These are phyloP conservation scores for Muscina levida DNA, from an alignment of 2,888 invertebrate species.

Conservation along the genomic window DNA sequence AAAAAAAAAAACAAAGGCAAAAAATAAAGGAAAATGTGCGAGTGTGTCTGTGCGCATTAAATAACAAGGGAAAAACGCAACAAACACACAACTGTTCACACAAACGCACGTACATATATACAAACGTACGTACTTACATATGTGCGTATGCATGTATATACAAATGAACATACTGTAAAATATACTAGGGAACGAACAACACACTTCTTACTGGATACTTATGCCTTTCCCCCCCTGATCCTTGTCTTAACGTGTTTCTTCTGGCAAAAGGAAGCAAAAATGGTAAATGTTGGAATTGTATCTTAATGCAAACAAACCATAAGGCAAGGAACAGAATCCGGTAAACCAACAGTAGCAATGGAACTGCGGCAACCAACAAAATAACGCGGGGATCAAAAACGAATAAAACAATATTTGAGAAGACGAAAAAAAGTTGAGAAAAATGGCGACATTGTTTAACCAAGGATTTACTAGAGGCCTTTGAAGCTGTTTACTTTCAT, in stretches of 20 bases:
- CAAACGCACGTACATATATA: too few relatives aligned
- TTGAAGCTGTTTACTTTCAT: constrained; percentile 67
- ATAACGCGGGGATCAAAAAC: constrained; percentile 47
- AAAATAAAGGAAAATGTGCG: constrained; percentile 59
- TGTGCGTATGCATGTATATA: not conserved
- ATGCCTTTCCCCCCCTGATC: constrained; percentile 7
- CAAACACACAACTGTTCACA: too few relatives aligned
- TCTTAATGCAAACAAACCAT: constrained; percentile 55
- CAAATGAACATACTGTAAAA: not conserved
- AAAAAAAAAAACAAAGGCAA: constrained; percentile 60
- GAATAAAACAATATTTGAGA: constrained; percentile 48
- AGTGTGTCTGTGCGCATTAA: constrained; percentile 46
- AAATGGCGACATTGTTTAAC: constrained; percentile 77
- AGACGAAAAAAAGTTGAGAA: constrained; percentile 67
- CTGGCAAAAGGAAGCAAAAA: constrained; percentile 51
- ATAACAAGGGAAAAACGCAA: constrained; percentile 52
- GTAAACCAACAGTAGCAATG: constrained; percentile 40
- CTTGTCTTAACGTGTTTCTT: constrained; percentile 38
- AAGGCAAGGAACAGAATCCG: constrained; percentile 8
- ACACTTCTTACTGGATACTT: constrained; percentile 38
- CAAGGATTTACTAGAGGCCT: constrained; percentile 68
- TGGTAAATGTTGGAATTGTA: constrained; percentile 59
- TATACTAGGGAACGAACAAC: too few relatives aligned
- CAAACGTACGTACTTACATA: not conserved
- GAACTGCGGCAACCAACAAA: constrained; percentile 44